Conservation (phyloP, 2,888 invertebrate genomes). For the Cataglyphis livida region DNA sequence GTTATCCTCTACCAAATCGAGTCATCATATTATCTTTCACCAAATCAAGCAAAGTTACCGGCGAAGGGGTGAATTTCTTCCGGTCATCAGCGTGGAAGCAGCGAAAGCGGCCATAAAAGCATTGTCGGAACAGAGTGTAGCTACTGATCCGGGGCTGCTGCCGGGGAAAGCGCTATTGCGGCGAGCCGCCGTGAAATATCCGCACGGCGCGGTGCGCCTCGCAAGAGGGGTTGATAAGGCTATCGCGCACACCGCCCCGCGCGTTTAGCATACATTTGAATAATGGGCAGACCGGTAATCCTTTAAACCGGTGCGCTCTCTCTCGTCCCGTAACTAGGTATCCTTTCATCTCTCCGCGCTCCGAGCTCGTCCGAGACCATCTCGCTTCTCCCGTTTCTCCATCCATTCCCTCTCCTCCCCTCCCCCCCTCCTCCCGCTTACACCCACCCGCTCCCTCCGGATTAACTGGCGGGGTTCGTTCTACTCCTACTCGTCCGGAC, state of each 20-base stretch:
- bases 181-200: conserved; percentile 71
- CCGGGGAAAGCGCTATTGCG: conserved; percentile 58
- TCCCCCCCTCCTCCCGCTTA: background rate
- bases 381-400: conserved; percentile 60
- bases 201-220: conserved; percentile 67
- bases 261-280: conserved; percentile 86
- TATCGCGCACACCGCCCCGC: conserved; percentile 82
- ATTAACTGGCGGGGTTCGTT: conserved; percentile 63
- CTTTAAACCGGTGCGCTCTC: conserved; percentile 84
- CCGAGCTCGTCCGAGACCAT: conserved; percentile 74
- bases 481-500: conserved; percentile 64
- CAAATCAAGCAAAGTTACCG: conserved; percentile 12
- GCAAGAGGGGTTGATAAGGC: conserved; percentile 84
- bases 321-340: conserved; percentile 85
- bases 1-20: background rate
- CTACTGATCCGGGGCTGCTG: background rate
- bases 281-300: conserved; percentile 85
- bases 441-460: conserved; percentile 55
- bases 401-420: background rate
- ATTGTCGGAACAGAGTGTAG: conserved; percentile 39
- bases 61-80: background rate
- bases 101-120: conserved; percentile 20
- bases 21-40: background rate
- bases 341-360: conserved; percentile 84
- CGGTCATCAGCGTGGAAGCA: conserved; percentile 21